These are phyloP conservation scores for Centruroides vittatus DNA, from an alignment of 1,140 invertebrate species.

Conservation along the genomic window DNA sequence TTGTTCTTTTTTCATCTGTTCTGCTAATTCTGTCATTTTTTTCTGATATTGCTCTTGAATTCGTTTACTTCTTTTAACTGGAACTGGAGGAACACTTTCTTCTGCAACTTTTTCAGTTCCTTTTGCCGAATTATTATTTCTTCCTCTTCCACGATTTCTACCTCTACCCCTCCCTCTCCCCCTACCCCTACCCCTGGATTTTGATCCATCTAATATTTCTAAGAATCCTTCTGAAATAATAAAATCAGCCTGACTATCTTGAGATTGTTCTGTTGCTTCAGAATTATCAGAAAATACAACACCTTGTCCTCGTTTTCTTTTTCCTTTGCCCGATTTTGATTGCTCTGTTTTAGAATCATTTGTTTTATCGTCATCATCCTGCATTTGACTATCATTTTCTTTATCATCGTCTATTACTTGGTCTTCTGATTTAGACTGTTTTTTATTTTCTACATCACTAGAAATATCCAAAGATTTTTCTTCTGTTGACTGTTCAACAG, in stretches of 20 bases:
- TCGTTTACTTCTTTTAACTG: constrained; percentile 40
- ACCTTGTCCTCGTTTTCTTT: not conserved
- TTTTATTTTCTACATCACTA: not conserved
- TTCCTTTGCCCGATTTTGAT: not conserved
- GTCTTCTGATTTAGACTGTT: not conserved
- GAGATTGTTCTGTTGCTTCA: constrained; percentile 12
- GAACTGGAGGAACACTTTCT: not conserved
- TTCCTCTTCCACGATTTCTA: constrained; percentile 7
- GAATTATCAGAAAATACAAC: not conserved
- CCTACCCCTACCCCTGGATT: constrained; percentile 5
- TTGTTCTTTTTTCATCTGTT: constrained; percentile 16
- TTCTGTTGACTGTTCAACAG: not conserved
- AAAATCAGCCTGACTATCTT: constrained; percentile 4
- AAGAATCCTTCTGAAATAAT: constrained; percentile 12
- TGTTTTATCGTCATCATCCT: not conserved
- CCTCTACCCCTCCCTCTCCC: constrained; percentile 14
- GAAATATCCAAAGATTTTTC: not conserved
- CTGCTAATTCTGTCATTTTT: constrained; percentile 16
- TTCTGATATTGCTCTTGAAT: constrained; percentile 27
- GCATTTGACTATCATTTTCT: not conserved
- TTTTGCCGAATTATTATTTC: constrained; percentile 27
- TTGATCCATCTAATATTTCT: constrained; percentile 8
- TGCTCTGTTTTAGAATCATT: not conserved
- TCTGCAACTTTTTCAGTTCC: constrained; percentile 19
- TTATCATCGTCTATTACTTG: not conserved